Base-by-base conservation (phyloP, 2,797 vertebrate species). In the Triplophysa bombifrons region DNA sequence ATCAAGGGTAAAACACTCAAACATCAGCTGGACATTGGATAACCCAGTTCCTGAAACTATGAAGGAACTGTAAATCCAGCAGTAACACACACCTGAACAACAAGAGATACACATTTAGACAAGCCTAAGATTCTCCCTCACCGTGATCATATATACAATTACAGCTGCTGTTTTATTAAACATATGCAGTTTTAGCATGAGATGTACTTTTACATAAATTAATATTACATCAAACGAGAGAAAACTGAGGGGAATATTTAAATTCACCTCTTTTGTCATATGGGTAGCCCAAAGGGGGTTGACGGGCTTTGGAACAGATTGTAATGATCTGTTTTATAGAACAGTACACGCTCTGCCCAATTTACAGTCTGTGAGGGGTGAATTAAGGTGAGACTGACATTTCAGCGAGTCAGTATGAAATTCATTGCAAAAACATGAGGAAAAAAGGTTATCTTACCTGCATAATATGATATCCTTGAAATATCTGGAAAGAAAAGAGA, bases 381-480 rank as follows among this genome's bases (percentile, higher is more conserved):
- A 63, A 56, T 67, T 66, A 65, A 72, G 61, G 78, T 73, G 67
- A 80, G 50, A 20, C 14, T 80, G 78, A 80, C 70, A 73, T 73
- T 66, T 64, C 27, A 38, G n/a, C 71, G 13, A 34, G 56, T 69
- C n/a, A 66, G 38, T 60, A 66, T 66, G 34, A 63, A 73, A 74
- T 58, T 38, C 27, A 68, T 51, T 69, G 60, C 27, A 74, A 46
- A 34, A 13, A 16, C 48, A 53, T 3, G 60, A 50, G 34, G 19
- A 38, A 67, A 17, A 53, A 8, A 19, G 22, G 8, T 73, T 66
- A 58, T 69, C 85, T 84, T 80, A 86, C 85, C 85, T 76, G 80
- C 78, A 76, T 84, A 86, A 83, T 86, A 86, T 60, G 85, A 86
- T 71, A 86, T 84, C 77, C 85, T 85, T 65, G 84, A 66, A 84